Conservation (phyloP, 1,140 invertebrate genomes). For the Drosophila nigromelanica region DNA sequence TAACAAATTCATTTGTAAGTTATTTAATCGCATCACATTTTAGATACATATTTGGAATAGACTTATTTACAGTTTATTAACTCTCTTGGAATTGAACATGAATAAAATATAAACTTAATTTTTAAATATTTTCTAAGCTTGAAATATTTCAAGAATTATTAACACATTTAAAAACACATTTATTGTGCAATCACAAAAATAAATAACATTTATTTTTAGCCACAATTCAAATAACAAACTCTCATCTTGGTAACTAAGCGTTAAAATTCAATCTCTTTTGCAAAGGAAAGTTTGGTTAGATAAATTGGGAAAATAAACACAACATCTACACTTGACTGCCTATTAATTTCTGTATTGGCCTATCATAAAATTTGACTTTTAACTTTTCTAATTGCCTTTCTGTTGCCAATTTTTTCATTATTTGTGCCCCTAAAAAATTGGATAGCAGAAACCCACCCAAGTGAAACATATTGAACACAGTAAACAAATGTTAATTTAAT, state of each 20-base stretch:
- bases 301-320: conserved; percentile 13
- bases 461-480: conserved; percentile 58
- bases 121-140: not conserved
- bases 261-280: not conserved
- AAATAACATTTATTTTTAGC: conserved; percentile 1
- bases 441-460: conserved; percentile 47
- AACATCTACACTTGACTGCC: conserved; percentile 22
- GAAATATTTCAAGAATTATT: not conserved
- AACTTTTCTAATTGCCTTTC: conserved; percentile 56
- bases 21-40: not conserved
- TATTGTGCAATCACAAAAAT: too few relatives aligned
- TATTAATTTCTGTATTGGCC: conserved; percentile 30
- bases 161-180: not conserved
- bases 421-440: conserved; percentile 10
- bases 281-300: not conserved
- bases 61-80: conserved; percentile 19
- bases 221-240: conserved; percentile 3
- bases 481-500: conserved; percentile 78
- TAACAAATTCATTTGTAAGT: conserved; percentile 1
- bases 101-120: too few relatives aligned
- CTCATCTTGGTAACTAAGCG: not conserved
- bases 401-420: conserved; percentile 1
- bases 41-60: not conserved
- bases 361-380: conserved; percentile 31
- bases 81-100: not conserved